Conservation (phyloP, 2,797 vertebrate species). For the Staurois parvus region DNA sequence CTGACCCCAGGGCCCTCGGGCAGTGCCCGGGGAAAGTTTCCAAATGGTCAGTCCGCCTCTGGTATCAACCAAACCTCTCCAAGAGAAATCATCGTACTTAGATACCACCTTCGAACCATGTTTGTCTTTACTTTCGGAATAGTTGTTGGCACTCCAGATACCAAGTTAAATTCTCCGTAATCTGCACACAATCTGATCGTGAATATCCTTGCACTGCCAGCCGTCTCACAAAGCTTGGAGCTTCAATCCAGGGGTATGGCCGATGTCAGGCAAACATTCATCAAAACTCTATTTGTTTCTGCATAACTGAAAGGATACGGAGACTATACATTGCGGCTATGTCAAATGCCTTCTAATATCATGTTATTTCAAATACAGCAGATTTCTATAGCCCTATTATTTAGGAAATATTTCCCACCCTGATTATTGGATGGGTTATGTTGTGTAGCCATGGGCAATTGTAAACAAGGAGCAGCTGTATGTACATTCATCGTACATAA, state of each 20-base stretch:
- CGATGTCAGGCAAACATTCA: constrained; percentile 26
- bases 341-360: constrained; percentile 31
- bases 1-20: too few species aligned
- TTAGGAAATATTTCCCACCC: constrained; percentile 19
- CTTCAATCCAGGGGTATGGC: constrained; percentile 48
- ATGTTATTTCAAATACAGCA: constrained; percentile 37
- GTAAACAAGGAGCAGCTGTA: constrained; percentile 55
- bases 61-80: too few species aligned
- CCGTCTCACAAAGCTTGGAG: constrained; percentile 14
- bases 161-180: constrained; percentile 22
- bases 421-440: constrained; percentile 34
- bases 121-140: constrained; percentile 16
- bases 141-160: constrained; percentile 29
- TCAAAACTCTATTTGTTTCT: constrained; percentile 38
- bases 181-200: constrained; percentile 7
- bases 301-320: constrained; percentile 25
- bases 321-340: constrained; percentile 22
- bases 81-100: background rate
- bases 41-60: too few species aligned
- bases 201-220: constrained; percentile 31
- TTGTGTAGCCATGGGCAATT: constrained; percentile 50
- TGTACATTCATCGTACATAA: constrained; percentile 47
- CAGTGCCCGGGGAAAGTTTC: too few species aligned
- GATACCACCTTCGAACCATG: constrained; percentile 8
- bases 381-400: constrained; percentile 58